phyloP scores from a whole-genome alignment of 2,797 vertebrate species.

The Malacoctenus gilli region DNA sequence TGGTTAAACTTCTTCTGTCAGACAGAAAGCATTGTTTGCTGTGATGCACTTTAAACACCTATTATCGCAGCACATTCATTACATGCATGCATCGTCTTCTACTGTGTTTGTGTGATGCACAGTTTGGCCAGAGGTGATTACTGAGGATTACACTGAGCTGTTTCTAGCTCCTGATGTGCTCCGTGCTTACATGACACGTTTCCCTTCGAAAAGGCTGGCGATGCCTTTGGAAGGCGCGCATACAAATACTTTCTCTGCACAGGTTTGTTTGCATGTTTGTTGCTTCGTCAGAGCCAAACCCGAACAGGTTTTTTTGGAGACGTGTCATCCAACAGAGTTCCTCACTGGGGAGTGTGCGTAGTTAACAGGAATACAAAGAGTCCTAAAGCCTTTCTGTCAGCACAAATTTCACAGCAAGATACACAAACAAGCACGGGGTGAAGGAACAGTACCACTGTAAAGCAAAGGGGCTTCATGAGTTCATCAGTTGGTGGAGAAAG shows the following conservation, averaged over 20 bases:
- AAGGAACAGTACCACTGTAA: conserved; percentile 3
- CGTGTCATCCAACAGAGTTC: conserved; percentile 44
- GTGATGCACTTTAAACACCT: not conserved
- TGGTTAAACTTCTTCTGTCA: conserved; percentile 19
- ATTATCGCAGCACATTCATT: conserved; percentile 1
- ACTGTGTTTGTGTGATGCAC: conserved; percentile 53
- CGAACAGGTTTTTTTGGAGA: conserved; percentile 52
- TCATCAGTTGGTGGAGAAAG: conserved; percentile 13
- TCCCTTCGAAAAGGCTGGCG: conserved; percentile 30
- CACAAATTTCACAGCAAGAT: conserved; percentile 28
- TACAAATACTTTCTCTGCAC: conserved; percentile 28
- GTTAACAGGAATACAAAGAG: conserved; percentile 20
- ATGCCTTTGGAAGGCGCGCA: conserved; percentile 28
- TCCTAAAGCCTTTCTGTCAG: conserved; percentile 25
- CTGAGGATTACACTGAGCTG: conserved; percentile 62
- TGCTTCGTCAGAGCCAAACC: conserved; percentile 45
- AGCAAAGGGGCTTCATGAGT: not conserved
- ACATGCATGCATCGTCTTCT: conserved; percentile 34
- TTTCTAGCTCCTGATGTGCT: conserved; percentile 51
- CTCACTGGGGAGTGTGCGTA: conserved; percentile 56
- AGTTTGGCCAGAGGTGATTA: conserved; percentile 64
- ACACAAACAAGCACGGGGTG: conserved; percentile 1
- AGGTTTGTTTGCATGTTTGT: conserved; percentile 53
- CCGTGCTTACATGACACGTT: conserved; percentile 39
- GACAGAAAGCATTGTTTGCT: conserved; percentile 5